A percentile compares a stretch with the other conserved stretches of the same genome.
Conservation (phyloP, 2,888 invertebrate genomes). For the Tuberolachnus salignus region DNA sequence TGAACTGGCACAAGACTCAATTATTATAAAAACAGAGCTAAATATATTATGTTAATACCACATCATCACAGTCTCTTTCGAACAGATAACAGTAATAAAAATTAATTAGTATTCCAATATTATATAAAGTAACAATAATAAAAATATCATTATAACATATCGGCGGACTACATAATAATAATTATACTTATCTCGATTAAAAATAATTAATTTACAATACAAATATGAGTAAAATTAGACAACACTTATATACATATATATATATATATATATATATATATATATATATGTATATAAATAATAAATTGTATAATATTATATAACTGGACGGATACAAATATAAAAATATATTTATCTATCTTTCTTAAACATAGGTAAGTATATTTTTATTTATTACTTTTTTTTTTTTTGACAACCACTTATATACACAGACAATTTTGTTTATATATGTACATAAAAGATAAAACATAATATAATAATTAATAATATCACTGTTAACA, state of each 20-base stretch:
- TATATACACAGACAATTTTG: constrained; percentile 23
- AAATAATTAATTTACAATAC: constrained; percentile 32
- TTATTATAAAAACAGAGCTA: constrained; percentile 32
- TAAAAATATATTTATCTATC: constrained; percentile 35
- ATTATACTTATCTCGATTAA: constrained; percentile 11
- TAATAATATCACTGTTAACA: constrained; percentile 12
- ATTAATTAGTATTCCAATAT: constrained; percentile 34
- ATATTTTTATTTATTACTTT: neutral
- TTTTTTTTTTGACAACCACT: constrained; percentile 1
- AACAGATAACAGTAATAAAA: constrained; percentile 51
- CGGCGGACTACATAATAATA: constrained; percentile 15
- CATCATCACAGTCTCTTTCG: constrained; percentile 52
- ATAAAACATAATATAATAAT: neutral
- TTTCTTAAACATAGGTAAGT: constrained; percentile 7
- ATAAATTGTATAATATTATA: constrained; percentile 28
- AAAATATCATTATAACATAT: constrained; percentile 26
- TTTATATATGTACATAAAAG: neutral
- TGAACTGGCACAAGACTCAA: constrained; percentile 49
- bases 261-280: neutral
- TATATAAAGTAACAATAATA: constrained; percentile 31
- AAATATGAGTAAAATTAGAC: constrained; percentile 32
- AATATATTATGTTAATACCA: constrained; percentile 37
- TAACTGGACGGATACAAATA: constrained; percentile 47
- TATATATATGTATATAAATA: neutral
- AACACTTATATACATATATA: neutral